These are phyloP conservation scores for Tringa solitaria DNA, from an alignment of 2,113 vertebrate species.

Conservation along the genomic window DNA sequence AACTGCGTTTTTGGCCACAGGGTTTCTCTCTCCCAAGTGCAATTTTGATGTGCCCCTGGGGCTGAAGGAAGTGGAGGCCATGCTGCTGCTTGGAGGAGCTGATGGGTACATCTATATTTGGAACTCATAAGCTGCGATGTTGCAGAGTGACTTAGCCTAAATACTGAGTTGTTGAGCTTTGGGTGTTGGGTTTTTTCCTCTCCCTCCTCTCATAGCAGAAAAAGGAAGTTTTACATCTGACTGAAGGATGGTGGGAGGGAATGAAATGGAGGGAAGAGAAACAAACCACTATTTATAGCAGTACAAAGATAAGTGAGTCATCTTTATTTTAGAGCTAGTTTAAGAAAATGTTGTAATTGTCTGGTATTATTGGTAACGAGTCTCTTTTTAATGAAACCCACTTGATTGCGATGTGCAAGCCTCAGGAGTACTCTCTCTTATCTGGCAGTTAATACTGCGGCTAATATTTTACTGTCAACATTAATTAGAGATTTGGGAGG, in stretches of 20 bases:
- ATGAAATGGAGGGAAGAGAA: background rate
- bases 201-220: background rate
- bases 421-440: slow-evolving; percentile 7
- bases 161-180: background rate
- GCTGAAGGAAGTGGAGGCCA: background rate
- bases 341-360: background rate
- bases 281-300: background rate
- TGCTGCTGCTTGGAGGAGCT: background rate
- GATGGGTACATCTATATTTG: background rate
- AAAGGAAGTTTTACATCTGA: background rate
- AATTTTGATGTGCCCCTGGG: background rate
- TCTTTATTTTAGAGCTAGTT: background rate
- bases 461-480: slow-evolving; percentile 24
- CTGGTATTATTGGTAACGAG: background rate
- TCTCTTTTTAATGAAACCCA: background rate
- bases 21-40: background rate
- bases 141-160: background rate
- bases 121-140: background rate
- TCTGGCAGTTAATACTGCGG: background rate
- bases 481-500: slow-evolving; percentile 15
- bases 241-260: background rate
- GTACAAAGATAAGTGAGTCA: background rate
- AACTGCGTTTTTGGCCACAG: background rate
- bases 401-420: background rate
- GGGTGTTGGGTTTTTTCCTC: background rate